phyloP scores from a whole-genome alignment of 2,888 invertebrate species.

The Aphelenchoides bicaudatus region DNA sequence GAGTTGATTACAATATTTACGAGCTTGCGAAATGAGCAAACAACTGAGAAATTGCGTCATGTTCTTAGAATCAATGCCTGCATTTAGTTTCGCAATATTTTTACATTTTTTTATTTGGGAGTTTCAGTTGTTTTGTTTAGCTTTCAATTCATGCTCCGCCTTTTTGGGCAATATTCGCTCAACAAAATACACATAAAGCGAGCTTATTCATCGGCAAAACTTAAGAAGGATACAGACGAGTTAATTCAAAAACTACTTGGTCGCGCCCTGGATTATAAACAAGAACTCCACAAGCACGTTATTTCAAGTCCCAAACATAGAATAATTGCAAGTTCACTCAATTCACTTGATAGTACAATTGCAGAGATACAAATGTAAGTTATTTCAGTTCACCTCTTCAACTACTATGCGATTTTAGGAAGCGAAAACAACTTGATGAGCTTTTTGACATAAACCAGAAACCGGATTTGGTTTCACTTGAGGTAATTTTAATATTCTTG shows the following conservation, averaged over 20 bases:
- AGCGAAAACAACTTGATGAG: slow-evolving; percentile 2
- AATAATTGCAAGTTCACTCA: not conserved
- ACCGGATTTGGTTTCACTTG: slow-evolving; percentile 1
- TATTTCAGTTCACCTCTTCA: too few species aligned
- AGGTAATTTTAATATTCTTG: slow-evolving; percentile 4
- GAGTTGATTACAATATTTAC: not conserved
- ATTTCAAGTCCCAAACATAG: not conserved
- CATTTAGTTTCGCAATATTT: not conserved
- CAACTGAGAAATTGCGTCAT: not conserved
- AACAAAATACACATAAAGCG: too few species aligned
- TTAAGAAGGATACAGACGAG: too few species aligned
- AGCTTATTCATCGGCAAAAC: too few species aligned
- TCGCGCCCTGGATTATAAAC: not conserved
- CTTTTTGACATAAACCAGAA: slow-evolving; percentile 8
- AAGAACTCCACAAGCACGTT: not conserved
- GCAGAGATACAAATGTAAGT: not conserved
- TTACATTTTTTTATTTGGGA: not conserved
- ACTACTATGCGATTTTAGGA: too few species aligned
- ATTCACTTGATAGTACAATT: not conserved
- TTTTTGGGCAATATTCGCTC: too few species aligned
- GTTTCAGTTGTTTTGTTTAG: not conserved
- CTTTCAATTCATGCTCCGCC: not conserved
- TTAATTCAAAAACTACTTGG: not conserved
- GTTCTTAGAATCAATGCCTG: not conserved
- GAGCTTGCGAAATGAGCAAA: not conserved